Evolutionary conservation across 2,888 invertebrate species (phyloP), one percentile per base, ranked within the genome.

Genomic region (Gymnocheta viridis): DNA sequence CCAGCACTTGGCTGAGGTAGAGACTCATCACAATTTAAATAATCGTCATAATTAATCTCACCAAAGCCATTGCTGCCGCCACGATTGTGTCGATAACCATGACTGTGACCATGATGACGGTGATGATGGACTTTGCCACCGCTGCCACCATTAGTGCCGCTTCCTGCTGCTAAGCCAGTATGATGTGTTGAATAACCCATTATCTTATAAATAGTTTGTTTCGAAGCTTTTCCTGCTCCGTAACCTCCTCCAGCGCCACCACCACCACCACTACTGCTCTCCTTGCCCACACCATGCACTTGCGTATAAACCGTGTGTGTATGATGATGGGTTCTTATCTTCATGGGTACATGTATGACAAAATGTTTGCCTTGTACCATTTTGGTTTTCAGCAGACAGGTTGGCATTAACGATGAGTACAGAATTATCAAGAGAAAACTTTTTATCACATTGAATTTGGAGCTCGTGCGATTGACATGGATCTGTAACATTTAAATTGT

Each of bases 281-380:
- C 85, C 17, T 72, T 94, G 44, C 93, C 93, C 85, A 93, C 93
- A 88, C 94, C 94, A 87, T 95, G 95, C 29, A 96, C 92, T 89
- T 96, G 95, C 88, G 96, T 96, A 86, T 95, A 95, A 54, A 91
- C 89, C 5, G 96, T 96, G 89, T 96, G 96, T 72, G 95, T 96
- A 83, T 90, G 90, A 88, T 96, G 96, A 87, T 96, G 95, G 85
- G 95, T 95, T 89, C 96, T 96, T 86, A 96, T 94, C 91, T 95
- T 95, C 90, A 95, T 93, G 1, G 96, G 96, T 66, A 96, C 96
- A 92, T 96, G 96, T 90, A 96, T 96, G 88, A 96, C 93, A 86
- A 96, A 95, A 88, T 95, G 95, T 88, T 95, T 95, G 91, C 95
- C 84, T 38, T 84, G 76, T 4, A 78, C 78, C 47, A 49, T 56